Evolutionary conservation across 2,797 vertebrate species (phyloP).

Genomic region (Paedocypris micromegethes): DNA sequence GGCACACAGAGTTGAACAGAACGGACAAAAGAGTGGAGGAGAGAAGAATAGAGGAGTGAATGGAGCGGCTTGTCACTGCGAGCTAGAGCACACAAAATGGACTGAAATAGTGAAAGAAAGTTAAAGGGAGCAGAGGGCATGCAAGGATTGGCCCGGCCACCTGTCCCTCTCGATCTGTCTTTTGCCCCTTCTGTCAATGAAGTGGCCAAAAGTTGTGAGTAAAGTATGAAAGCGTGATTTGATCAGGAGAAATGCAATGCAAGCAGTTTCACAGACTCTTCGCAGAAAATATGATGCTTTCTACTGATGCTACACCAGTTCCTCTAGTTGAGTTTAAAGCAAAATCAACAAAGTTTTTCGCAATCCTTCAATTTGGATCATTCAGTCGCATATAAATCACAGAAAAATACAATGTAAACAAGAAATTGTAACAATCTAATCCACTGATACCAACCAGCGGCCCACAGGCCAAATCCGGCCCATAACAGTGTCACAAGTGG

Average conservation of each 20-base stretch:
- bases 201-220: conserved; percentile 43
- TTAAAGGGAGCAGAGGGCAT: conserved; percentile 50
- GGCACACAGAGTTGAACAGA: conserved; percentile 43
- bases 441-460: too few species aligned
- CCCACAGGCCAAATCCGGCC: too few species aligned
- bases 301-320: too few species aligned
- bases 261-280: conserved; percentile 3
- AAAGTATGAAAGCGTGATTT: conserved; percentile 48
- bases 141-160: conserved; percentile 51
- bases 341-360: too few species aligned
- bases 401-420: too few species aligned
- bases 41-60: conserved; percentile 49
- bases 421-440: too few species aligned
- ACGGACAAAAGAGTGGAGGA: conserved; percentile 44
- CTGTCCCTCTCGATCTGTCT: conserved; percentile 47
- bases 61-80: conserved; percentile 48
- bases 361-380: too few species aligned
- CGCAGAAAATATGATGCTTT: too few species aligned
- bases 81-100: conserved; percentile 46
- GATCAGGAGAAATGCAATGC: conserved; percentile 39
- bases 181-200: conserved; percentile 49
- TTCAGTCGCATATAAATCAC: too few species aligned
- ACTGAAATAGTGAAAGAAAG: conserved; percentile 51
- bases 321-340: too few species aligned
- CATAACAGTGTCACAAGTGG: too few species aligned